Conservation (phyloP, 2,888 invertebrate genomes). For the Gibbula magus region DNA sequence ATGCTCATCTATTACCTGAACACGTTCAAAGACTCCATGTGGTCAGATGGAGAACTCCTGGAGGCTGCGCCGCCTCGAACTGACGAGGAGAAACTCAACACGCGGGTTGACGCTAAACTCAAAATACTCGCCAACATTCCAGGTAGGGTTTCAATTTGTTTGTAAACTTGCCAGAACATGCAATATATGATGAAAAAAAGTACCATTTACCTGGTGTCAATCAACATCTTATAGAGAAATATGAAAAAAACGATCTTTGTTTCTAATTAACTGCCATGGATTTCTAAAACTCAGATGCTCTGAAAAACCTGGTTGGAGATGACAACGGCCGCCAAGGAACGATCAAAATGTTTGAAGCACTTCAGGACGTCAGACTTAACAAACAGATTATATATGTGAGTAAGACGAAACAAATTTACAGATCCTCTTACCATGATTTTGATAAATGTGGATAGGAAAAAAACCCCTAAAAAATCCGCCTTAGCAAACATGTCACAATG, state of each 20-base stretch:
- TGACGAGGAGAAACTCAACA: conserved; percentile 79
- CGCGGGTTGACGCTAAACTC: conserved; percentile 72
- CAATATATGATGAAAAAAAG: too few species aligned
- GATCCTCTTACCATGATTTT: too few species aligned
- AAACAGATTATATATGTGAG: conserved; percentile 94
- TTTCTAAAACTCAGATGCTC: conserved; percentile 80
- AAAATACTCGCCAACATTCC: conserved; percentile 74
- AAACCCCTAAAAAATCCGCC: too few species aligned
- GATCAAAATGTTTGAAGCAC: conserved; percentile 88
- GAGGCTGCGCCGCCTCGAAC: conserved; percentile 78
- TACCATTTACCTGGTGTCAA: too few species aligned
- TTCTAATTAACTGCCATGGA: neutral
- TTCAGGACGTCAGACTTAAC: conserved; percentile 90
- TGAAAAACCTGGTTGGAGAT: conserved; percentile 89
- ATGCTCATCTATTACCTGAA: conserved; percentile 92
- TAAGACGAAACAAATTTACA: too few species aligned
- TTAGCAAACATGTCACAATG: too few species aligned
- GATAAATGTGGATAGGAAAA: too few species aligned
- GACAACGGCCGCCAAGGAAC: conserved; percentile 89
- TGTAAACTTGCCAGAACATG: too few species aligned
- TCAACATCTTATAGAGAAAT: too few species aligned
- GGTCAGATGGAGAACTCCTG: conserved; percentile 85
- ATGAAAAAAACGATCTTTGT: too few species aligned
- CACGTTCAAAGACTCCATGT: conserved; percentile 88
- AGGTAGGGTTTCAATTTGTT: conserved; percentile 53